Conservation (phyloP, 2,797 vertebrate species). For the Pantherophis alleghaniensis region DNA sequence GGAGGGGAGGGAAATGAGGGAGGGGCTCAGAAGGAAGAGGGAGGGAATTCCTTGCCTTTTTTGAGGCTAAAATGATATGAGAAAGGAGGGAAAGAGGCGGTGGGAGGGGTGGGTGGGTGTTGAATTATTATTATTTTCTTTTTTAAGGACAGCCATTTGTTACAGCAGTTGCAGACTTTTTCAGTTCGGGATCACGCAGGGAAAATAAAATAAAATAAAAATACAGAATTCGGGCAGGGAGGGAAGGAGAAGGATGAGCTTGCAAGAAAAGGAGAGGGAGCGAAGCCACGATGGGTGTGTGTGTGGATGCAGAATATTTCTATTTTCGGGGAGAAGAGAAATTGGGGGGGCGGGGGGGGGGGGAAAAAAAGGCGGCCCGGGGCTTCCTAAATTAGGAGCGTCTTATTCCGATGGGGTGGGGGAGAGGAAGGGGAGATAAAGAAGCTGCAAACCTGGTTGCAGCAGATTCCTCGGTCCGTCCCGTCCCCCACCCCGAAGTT, state of each 20-base stretch:
- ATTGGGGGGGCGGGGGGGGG: not conserved
- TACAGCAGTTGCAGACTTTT: constrained; percentile 67
- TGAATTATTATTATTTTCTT: not conserved
- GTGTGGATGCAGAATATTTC: not conserved
- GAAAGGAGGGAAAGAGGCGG: constrained; percentile 23
- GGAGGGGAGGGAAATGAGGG: not conserved
- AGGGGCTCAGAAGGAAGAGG: not conserved
- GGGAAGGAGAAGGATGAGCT: constrained; percentile 14
- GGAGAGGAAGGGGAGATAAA: not conserved
- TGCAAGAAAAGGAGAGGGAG: too few relatives aligned
- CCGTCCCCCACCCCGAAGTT: too few relatives aligned
- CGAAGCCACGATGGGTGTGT: too few relatives aligned
- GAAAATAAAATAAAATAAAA: constrained; percentile 38
- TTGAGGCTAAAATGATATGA: constrained; percentile 23
- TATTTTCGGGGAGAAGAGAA: not conserved
- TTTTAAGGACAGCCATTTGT: constrained; percentile 44
- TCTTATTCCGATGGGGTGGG: fast-evolving
- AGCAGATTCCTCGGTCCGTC: fast-evolving
- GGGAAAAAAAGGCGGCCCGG: not conserved
- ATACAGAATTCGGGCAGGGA: constrained; percentile 29
- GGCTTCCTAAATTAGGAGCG: not conserved
- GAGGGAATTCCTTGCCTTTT: not conserved
- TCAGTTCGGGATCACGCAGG: constrained; percentile 45
- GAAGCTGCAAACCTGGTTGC: not conserved
- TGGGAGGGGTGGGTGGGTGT: too few relatives aligned